Evolutionary conservation across 1,140 invertebrate species (phyloP), one percentile per base, ranked within the genome.

Genomic region (Argopecten irradians): DNA sequence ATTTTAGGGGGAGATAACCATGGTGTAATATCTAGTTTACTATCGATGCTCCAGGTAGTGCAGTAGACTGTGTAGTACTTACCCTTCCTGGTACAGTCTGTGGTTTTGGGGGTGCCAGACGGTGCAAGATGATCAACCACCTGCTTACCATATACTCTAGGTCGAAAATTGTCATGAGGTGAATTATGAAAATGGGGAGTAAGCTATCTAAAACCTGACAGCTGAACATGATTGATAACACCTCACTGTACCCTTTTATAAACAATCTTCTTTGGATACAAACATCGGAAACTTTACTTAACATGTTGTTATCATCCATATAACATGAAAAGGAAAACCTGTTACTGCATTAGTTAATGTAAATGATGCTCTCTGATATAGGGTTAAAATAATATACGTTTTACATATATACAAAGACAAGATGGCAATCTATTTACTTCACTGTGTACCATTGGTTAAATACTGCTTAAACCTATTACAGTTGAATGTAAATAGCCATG

Each of bases 61-160:
- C 28, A 46, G 2, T 39, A 8, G 5, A 8, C 36, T 5, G 22
- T 28, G 55, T 28, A 71, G 55, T n/a, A n/a, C n/a, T 71, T 1
- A n/a, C 22, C 55, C 55, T 71, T 71, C 55, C 55, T 71, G 55
- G 55, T 71, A 16, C 55, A 71, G 5, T 8, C 55, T 71, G 55
- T 71, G 55, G 55, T 71, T 71, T 71, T 46, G n/a, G n/a, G n/a
- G 55, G 55, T 71, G 55, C 55, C n/a, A 71, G 55, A 71, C 55
- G 11, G 55, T 71, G 28, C 55, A 71, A n/a, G 55, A n/a, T 28
- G 55, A 71, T 71, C 28, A 71, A 71, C 55, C 55, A 71, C n/a
- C 55, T 71, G 55, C 22, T n/a, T 3, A n/a, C 28, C 22, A 71
- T 71, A 28, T 71, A 71, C 55, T 16, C 55, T n/a, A 28, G 55